phyloP scores from a whole-genome alignment of 2,888 invertebrate species.

The Elegia similella region DNA sequence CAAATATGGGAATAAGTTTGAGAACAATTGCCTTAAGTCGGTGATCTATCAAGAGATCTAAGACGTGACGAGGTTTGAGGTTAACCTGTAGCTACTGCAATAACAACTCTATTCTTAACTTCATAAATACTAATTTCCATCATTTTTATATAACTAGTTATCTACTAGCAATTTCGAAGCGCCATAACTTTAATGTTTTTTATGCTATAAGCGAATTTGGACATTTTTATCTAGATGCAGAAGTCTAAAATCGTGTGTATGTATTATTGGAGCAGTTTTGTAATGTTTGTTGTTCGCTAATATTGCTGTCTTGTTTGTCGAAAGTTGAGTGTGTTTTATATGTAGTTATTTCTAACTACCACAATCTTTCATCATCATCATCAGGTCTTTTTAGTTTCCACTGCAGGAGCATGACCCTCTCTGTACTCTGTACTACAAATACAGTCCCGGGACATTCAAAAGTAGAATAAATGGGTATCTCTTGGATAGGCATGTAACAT shows the following conservation, averaged over 20 bases:
- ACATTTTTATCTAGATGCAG: neutral
- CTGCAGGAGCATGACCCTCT: too few relatives aligned
- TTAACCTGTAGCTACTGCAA: slow-evolving; percentile 1
- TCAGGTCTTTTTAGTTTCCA: too few relatives aligned
- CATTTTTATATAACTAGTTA: neutral
- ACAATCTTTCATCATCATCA: neutral
- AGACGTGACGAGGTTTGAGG: slow-evolving; percentile 21
- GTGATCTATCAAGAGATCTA: slow-evolving; percentile 25
- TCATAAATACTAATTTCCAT: neutral
- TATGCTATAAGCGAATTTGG: neutral
- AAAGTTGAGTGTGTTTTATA: neutral
- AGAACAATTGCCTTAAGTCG: slow-evolving; percentile 27
- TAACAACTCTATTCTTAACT: neutral
- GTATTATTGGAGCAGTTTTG: slow-evolving; percentile 10
- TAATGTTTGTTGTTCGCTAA: slow-evolving; percentile 8
- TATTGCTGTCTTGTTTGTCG: slow-evolving; percentile 4
- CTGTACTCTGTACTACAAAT: too few relatives aligned
- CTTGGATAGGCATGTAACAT: too few relatives aligned
- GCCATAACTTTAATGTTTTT: neutral
- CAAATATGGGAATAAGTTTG: slow-evolving; percentile 19
- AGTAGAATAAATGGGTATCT: too few relatives aligned
- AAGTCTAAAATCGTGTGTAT: slow-evolving; percentile 4
- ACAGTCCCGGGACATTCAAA: too few relatives aligned
- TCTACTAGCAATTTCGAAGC: slow-evolving; percentile 1
- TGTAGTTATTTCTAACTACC: neutral